These are phyloP conservation scores for Odobenus rosmarus DNA, from an alignment of 2,113 vertebrate genomes.

Conservation along the genomic window DNA sequence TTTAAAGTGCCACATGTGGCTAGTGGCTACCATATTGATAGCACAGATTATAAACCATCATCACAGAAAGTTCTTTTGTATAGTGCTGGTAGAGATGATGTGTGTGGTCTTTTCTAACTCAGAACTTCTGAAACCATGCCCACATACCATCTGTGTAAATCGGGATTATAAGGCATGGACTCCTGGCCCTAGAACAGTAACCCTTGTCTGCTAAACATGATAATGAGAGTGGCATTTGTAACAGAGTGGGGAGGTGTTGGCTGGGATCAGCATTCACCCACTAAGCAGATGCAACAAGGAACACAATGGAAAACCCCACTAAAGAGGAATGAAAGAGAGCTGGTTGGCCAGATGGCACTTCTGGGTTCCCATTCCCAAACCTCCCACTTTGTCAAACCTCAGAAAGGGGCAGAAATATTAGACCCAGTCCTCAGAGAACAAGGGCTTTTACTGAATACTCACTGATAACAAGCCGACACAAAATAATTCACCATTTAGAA, in stretches of 20 bases:
- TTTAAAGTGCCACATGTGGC: not conserved
- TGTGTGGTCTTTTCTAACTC: not conserved
- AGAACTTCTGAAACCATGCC: constrained; percentile 30
- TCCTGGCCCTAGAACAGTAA: constrained; percentile 46
- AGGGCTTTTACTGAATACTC: not conserved
- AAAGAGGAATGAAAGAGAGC: not conserved
- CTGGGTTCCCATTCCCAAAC: not conserved
- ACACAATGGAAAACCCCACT: constrained; percentile 45
- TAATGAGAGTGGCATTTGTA: constrained; percentile 58
- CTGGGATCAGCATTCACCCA: constrained; percentile 36
- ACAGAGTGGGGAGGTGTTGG: not conserved
- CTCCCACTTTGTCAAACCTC: not conserved
- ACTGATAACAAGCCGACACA: not conserved
- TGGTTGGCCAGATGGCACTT: constrained; percentile 16
- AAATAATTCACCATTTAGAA: not conserved
- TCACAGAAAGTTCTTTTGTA: constrained; percentile 5
- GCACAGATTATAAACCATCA: not conserved
- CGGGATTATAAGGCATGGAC: constrained; percentile 42
- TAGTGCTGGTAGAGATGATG: not conserved
- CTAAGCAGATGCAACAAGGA: constrained; percentile 56
- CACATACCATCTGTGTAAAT: constrained; percentile 64
- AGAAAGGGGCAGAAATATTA: not conserved
- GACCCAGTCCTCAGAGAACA: not conserved
- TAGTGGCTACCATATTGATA: not conserved
- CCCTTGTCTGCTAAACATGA: constrained; percentile 23